These are phyloP conservation scores for Melinaea marsaeus DNA, from an alignment of 2,888 invertebrate species.

Conservation along the genomic window DNA sequence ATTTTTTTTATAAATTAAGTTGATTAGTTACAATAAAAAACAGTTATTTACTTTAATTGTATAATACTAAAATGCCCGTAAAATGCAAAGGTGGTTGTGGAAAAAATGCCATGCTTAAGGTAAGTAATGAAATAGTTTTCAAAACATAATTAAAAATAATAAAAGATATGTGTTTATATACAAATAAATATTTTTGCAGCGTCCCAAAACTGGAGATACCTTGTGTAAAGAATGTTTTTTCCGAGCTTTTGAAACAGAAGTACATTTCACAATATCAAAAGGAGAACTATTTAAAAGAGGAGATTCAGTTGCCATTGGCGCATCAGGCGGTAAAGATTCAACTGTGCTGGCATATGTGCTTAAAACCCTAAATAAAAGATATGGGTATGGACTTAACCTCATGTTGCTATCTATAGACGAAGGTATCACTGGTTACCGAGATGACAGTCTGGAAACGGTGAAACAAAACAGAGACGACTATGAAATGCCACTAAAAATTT, in stretches of 20 bases:
- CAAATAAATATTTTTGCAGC: constrained; percentile 68
- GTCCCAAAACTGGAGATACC: constrained; percentile 94
- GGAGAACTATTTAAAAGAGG: constrained; percentile 89
- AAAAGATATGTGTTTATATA: constrained; percentile 8
- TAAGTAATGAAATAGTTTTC: constrained; percentile 68
- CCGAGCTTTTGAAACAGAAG: constrained; percentile 94
- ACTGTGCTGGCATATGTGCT: constrained; percentile 97
- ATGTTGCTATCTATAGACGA: constrained; percentile 97
- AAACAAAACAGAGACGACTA: constrained; percentile 96
- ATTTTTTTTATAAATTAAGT: no score
- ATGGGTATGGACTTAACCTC: constrained; percentile 93
- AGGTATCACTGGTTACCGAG: constrained; percentile 97
- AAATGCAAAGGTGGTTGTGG: constrained; percentile 85
- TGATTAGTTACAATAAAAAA: background rate
- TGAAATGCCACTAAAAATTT: constrained; percentile 93
- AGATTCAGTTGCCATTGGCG: constrained; percentile 94
- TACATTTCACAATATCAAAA: constrained; percentile 92
- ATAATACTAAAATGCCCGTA: constrained; percentile 78
- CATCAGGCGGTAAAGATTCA: constrained; percentile 97
- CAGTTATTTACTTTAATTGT: background rate
- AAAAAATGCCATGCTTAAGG: constrained; percentile 86
- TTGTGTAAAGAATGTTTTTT: constrained; percentile 97
- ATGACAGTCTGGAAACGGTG: constrained; percentile 97
- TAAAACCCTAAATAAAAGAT: constrained; percentile 92
- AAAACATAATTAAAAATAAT: background rate